Base-by-base conservation (phyloP, 2,888 invertebrate species). In the Nephrocerus scutellatus region DNA sequence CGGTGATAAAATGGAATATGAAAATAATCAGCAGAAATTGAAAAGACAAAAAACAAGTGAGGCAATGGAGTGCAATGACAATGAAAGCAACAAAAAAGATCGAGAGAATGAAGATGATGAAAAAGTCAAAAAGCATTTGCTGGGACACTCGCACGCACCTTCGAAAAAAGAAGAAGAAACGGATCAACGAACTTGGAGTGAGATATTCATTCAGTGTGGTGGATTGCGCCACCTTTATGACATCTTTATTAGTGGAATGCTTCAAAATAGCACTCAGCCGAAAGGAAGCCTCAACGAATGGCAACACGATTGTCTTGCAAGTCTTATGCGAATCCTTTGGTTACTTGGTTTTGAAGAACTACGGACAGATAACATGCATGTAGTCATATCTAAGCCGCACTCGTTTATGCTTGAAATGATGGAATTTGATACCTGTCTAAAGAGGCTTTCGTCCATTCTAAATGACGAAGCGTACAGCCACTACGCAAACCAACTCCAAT, bases 261-360 rank as follows among this genome's bases (percentile, higher is more conserved):
- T 89, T 44, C 87, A 88, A 71, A 78, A 80, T 37, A 80, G 80
- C 16, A 80, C 84, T 36, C 85, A 88, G 49, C 81, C 82, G 53
- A 55, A 55, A 30, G 67, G 65, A 32, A 43, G 59, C 8, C 48
- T 63, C 3, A 69, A 68, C 41, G 89, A 93, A 70, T 95, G 95
- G 95, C 82, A 91, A 38, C 92, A 92, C 62, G 95, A 95, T 62
- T 93, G 92, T 57, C 72, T 95, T 19, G 91, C 92, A 4, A 81
- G 87, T 49, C 70, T 95, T 8, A 63, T 95, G 36, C 86, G 91
- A 57, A 75, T 92, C 47, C 70, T 93, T 7, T 90, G 88, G 63
- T 82, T 91, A 46, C 76, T 93, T 36, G 91, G 92, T 1, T 84
- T 90, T 8, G 74, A 37, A 67, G 56, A 56, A 62, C 23, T 75